Conservation (phyloP, 2,113 vertebrate species). For the Cololabis saira region DNA sequence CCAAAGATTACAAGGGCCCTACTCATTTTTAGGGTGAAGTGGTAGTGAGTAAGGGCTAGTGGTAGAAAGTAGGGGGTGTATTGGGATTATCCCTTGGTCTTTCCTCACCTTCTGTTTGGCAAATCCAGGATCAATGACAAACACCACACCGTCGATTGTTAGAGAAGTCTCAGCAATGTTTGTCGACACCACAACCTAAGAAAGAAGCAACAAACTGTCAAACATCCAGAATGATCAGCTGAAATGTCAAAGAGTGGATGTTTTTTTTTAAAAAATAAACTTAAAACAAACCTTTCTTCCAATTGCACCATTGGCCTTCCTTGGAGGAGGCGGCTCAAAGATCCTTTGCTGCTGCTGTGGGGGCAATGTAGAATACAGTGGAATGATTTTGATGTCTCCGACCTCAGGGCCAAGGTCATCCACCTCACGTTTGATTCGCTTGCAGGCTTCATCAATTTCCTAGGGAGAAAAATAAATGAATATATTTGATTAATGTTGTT, state of each 20-base stretch:
- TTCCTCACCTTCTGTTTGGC: conserved; percentile 94
- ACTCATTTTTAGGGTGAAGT: too few species aligned
- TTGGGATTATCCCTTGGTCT: too few species aligned
- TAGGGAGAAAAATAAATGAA: conserved; percentile 56
- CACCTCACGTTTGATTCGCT: conserved; percentile 97
- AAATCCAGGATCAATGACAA: conserved; percentile 99
- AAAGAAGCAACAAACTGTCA: conserved; percentile 8
- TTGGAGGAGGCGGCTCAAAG: conserved; percentile 96
- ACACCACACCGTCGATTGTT: conserved; percentile 98
- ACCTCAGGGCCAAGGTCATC: conserved; percentile 98
- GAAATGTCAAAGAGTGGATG: neutral
- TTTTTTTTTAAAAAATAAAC: neutral
- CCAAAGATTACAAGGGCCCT: too few species aligned
- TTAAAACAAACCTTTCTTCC: conserved; percentile 91
- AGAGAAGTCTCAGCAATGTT: conserved; percentile 98
- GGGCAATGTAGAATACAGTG: conserved; percentile 96
- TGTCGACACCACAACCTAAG: conserved; percentile 97
- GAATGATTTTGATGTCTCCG: conserved; percentile 99
- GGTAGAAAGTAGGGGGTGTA: too few species aligned
- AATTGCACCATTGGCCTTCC: conserved; percentile 95
- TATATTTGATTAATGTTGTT: neutral
- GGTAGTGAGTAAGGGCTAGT: too few species aligned
- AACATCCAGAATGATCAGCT: neutral
- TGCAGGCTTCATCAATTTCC: conserved; percentile 99
- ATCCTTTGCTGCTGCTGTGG: conserved; percentile 98